Percentiles rank a stretch among this genome's conserved stretches.
Conservation (phyloP, 2,888 invertebrate species). For the Drosophila meridionalis region DNA sequence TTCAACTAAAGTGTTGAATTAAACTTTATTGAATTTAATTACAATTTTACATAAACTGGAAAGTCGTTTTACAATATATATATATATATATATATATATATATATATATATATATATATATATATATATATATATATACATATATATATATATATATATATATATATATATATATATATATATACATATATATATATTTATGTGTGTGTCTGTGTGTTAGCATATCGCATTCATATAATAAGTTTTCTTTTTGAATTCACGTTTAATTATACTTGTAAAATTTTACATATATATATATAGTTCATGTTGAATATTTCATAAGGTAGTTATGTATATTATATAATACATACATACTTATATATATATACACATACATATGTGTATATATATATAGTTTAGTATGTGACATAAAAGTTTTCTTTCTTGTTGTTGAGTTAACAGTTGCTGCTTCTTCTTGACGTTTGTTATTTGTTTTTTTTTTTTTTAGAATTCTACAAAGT, state of each 20-base stretch:
- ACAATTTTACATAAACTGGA: slow-evolving; percentile 82
- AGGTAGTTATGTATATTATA: slow-evolving; percentile 22
- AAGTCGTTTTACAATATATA: slow-evolving; percentile 70
- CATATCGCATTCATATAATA: slow-evolving; percentile 53
- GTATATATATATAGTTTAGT: slow-evolving; percentile 26
- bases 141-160: slow-evolving; percentile 36
- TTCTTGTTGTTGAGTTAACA: slow-evolving; percentile 38
- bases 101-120: slow-evolving; percentile 27
- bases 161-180: slow-evolving; percentile 18
- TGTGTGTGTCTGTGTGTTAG: slow-evolving; percentile 12
- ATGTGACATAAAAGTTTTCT: slow-evolving; percentile 49
- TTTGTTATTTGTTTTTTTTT: background rate
- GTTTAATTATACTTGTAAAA: slow-evolving; percentile 55
- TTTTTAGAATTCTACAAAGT: slow-evolving; percentile 20
- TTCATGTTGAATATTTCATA: slow-evolving; percentile 47
- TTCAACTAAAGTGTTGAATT: slow-evolving; percentile 80
- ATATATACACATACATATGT: slow-evolving; percentile 12
- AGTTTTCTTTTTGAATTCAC: slow-evolving; percentile 35
- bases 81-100: slow-evolving; percentile 37
- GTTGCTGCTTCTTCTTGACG: slow-evolving; percentile 28
- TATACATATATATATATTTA: slow-evolving; percentile 31
- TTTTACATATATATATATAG: slow-evolving; percentile 32
- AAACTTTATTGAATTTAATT: slow-evolving; percentile 82
- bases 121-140: slow-evolving; percentile 22
- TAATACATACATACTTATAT: slow-evolving; percentile 25